These are phyloP conservation scores for Orussus abietinus DNA, from an alignment of 1,140 invertebrate species.

Conservation along the genomic window DNA sequence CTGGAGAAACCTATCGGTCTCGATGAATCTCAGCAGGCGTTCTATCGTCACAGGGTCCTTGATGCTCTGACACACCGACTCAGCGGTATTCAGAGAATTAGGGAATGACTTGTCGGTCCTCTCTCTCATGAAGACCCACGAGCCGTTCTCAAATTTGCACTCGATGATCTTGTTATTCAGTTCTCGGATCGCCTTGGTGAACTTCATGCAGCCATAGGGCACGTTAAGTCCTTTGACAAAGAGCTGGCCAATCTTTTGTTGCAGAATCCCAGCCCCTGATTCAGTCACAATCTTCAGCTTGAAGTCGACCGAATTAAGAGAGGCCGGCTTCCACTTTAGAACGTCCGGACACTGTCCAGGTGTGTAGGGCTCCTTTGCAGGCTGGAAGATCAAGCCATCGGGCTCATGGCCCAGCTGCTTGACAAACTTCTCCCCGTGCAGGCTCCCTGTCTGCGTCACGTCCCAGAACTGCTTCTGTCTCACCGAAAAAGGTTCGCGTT, in stretches of 20 bases:
- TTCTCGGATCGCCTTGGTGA: conserved; percentile 71
- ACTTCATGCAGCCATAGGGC: conserved; percentile 73
- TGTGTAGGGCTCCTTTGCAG: conserved; percentile 79
- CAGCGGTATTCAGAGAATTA: conserved; percentile 80
- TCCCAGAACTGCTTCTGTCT: conserved; percentile 88
- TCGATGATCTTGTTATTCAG: conserved; percentile 95
- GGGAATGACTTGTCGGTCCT: conserved; percentile 96
- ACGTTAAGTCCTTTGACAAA: conserved; percentile 70
- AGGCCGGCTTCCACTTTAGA: conserved; percentile 96
- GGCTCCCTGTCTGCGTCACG: conserved; percentile 61
- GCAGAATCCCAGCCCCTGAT: conserved; percentile 68
- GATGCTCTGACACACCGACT: conserved; percentile 68
- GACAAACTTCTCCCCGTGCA: conserved; percentile 84
- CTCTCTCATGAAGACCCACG: conserved; percentile 95
- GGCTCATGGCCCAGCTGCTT: conserved; percentile 87
- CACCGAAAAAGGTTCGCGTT: conserved; percentile 82
- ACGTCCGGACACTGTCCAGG: conserved; percentile 78
- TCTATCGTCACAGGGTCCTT: conserved; percentile 77
- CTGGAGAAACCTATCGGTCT: conserved; percentile 55
- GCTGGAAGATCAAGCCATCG: conserved; percentile 98
- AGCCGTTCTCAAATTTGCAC: conserved; percentile 73
- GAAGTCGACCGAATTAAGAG: conserved; percentile 96
- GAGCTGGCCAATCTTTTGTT: conserved; percentile 70
- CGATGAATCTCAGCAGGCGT: conserved; percentile 70
- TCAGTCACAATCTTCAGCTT: conserved; percentile 76